Evolutionary conservation across 2,888 invertebrate genomes (phyloP), one percentile per base, ranked within the genome.

Genomic region (Heliconius sara): DNA sequence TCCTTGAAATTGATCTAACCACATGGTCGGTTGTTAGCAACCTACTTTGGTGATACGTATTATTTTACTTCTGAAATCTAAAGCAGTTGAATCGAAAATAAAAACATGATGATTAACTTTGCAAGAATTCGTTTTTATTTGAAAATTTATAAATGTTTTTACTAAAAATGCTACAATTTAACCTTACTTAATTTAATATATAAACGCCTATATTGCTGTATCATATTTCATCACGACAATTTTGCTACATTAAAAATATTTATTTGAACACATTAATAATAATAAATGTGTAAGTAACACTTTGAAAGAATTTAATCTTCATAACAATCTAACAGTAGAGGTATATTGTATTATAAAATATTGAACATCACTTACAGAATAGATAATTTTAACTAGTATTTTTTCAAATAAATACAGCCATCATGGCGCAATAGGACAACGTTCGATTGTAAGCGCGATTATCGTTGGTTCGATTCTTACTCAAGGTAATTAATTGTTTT

Each of bases 1-100:
- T 85, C 92, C 92, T 93, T 93, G 94, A 92, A 93, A 91, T 90
- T 86, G 90, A 94, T 93, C 92, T 89, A 89, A 94, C 94, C 94
- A 86, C 93, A 93, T 90, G 89, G 88, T 87, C 87, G 88, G 87
- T 89, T 86, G 88, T 88, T 89, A 60, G 82, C 90, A 92, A 89
- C 90, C 92, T 88, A 92, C 90, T 80, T 82, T 81, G 66, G 70
- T 68, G 76, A 79, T 79, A 87, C 85, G 84, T 86, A 85, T 87
- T 86, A 87, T 87, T 86, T 88, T 86, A 85, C 85, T 43, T 81
- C 75, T 81, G 74, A 75, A 65, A 80, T 77, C 67, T 57, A 77
- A 80, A 73, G 75, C 74, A 80, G 81, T 57, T 80, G 75, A 67
- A 80, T 79, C 68, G 52, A 66, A 65, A 47, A 79, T 80, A 63